Evolutionary conservation across 2,888 invertebrate genomes (phyloP).

Genomic region (Rhodophaea formosa): DNA sequence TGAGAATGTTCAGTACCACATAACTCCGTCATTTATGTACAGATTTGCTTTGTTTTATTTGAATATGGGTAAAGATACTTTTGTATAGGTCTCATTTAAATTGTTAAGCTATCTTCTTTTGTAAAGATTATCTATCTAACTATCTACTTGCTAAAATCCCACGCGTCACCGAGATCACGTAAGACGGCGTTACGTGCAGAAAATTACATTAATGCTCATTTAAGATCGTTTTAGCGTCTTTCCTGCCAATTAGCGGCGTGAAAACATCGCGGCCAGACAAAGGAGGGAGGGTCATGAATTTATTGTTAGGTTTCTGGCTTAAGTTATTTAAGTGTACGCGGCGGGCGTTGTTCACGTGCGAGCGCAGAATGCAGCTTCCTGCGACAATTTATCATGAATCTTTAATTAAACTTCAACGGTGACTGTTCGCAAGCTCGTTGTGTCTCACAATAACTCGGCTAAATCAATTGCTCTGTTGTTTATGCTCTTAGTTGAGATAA

Average conservation of each 20-base stretch:
- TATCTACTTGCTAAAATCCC: too few species aligned
- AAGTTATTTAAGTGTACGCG: constrained; percentile 75
- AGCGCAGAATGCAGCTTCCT: constrained; percentile 74
- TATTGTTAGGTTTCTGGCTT: constrained; percentile 74
- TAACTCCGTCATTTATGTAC: too few species aligned
- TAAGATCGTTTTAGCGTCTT: constrained; percentile 63
- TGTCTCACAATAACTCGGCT: constrained; percentile 53
- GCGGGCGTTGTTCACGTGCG: constrained; percentile 73
- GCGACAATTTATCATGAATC: constrained; percentile 80
- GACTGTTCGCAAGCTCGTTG: constrained; percentile 66
- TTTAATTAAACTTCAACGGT: constrained; percentile 79
- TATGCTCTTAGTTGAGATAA: constrained; percentile 11
- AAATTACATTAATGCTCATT: constrained; percentile 44
- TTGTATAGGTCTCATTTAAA: too few species aligned
- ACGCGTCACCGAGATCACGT: neutral
- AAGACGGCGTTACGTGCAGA: neutral
- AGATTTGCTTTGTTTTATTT: too few species aligned
- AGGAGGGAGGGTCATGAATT: constrained; percentile 70
- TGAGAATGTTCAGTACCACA: too few species aligned
- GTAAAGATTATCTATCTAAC: too few species aligned
- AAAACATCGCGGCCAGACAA: constrained; percentile 64
- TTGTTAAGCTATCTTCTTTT: too few species aligned
- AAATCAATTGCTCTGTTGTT: constrained; percentile 36
- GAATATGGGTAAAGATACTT: too few species aligned
- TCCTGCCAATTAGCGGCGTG: constrained; percentile 73